These are phyloP conservation scores for Monarcha castaneiventris DNA, from an alignment of 2,113 vertebrate species.

Conservation along the genomic window DNA sequence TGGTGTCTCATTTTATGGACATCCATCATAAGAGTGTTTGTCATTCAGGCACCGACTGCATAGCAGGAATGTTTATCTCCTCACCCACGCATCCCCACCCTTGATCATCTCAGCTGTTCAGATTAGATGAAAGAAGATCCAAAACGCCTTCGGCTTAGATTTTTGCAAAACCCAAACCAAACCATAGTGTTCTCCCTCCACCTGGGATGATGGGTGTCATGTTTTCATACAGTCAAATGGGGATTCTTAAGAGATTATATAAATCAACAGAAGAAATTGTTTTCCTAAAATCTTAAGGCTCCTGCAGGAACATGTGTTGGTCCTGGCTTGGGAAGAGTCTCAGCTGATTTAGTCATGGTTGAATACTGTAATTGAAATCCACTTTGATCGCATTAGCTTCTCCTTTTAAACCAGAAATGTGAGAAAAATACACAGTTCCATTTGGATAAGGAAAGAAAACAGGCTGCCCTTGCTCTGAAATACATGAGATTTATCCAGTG, in stretches of 20 bases:
- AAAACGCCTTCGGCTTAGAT: neutral
- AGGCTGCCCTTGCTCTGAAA: neutral
- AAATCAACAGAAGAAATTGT: neutral
- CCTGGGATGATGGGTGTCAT: neutral
- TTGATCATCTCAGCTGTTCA: neutral
- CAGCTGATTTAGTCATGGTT: neutral
- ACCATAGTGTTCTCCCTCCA: neutral
- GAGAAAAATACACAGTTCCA: neutral
- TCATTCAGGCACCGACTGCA: neutral
- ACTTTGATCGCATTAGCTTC: neutral
- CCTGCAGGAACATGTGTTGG: neutral
- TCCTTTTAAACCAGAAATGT: constrained; percentile 13
- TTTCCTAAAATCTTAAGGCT: neutral
- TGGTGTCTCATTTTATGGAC: neutral
- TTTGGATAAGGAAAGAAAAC: neutral
- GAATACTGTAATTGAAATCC: neutral
- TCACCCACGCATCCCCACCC: neutral
- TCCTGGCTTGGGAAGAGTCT: neutral
- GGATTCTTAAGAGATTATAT: neutral
- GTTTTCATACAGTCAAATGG: neutral
- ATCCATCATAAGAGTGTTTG: neutral
- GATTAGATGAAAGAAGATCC: neutral
- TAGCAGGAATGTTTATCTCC: neutral
- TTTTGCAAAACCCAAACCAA: neutral
- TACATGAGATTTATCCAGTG: neutral